These are phyloP conservation scores for Brenthis daphne DNA, from an alignment of 2,888 invertebrate species.

Conservation along the genomic window DNA sequence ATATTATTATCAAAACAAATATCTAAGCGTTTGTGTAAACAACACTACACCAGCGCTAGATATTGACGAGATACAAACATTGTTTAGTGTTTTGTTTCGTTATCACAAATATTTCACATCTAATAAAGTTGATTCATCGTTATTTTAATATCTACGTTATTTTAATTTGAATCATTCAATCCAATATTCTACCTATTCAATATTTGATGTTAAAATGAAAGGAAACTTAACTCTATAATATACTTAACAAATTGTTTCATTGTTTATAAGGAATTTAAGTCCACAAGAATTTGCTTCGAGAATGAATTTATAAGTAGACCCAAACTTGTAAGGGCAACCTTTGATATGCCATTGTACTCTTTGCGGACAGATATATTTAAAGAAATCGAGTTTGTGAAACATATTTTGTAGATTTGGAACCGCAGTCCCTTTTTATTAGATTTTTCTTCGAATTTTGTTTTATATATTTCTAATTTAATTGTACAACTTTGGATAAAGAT, in stretches of 20 bases:
- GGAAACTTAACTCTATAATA: slow-evolving; percentile 22
- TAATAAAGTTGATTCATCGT: too few relatives aligned
- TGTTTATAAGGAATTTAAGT: slow-evolving; percentile 35
- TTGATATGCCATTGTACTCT: slow-evolving; percentile 26
- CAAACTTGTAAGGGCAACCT: slow-evolving; percentile 27
- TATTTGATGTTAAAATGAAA: not conserved
- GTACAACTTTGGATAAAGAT: too few relatives aligned
- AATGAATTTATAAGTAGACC: slow-evolving; percentile 35
- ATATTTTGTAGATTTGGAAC: not conserved
- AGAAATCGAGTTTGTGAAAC: slow-evolving; percentile 15
- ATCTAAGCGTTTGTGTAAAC: slow-evolving; percentile 54
- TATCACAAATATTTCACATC: too few relatives aligned
- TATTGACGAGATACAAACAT: slow-evolving; percentile 73
- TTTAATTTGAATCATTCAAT: too few relatives aligned
- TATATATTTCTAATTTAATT: not conserved
- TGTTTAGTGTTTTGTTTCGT: slow-evolving; percentile 42
- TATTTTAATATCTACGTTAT: too few relatives aligned
- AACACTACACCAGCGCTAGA: slow-evolving; percentile 63
- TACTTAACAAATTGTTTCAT: slow-evolving; percentile 24
- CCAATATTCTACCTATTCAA: not conserved
- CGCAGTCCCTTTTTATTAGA: not conserved
- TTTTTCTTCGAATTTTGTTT: slow-evolving; percentile 26
- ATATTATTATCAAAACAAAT: too few relatives aligned
- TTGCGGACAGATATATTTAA: slow-evolving; percentile 24
- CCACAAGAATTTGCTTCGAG: slow-evolving; percentile 36